phyloP scores from a whole-genome alignment of 2,888 invertebrate species.

The Aethes cnicana region DNA sequence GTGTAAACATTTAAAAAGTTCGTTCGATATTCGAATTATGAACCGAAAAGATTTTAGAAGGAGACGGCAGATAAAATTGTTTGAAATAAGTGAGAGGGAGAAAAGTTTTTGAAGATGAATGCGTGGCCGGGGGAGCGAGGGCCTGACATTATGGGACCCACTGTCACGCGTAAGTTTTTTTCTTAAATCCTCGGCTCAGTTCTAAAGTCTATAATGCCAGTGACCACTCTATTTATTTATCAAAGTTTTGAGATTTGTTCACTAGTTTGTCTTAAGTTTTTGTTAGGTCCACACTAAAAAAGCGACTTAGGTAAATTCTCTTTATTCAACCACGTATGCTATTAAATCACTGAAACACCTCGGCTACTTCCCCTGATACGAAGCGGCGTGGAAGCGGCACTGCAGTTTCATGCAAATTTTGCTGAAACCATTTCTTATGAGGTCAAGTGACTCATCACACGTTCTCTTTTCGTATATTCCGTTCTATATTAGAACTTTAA shows the following conservation, averaged over 20 bases:
- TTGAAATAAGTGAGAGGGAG: constrained; percentile 4
- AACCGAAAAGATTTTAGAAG: constrained; percentile 9
- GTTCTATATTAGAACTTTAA: neutral
- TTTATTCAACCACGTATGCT: too few species aligned
- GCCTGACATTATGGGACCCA: constrained; percentile 67
- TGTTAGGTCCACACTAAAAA: too few species aligned
- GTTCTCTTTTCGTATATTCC: neutral
- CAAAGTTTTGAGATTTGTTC: too few species aligned
- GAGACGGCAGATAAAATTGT: constrained; percentile 5
- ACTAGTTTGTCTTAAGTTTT: too few species aligned
- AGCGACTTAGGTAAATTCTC: too few species aligned
- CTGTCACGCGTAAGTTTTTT: constrained; percentile 62
- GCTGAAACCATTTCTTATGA: neutral
- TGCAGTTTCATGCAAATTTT: constrained; percentile 18
- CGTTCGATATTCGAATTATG: constrained; percentile 15
- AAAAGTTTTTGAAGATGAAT: constrained; percentile 48
- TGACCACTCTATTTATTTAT: too few species aligned
- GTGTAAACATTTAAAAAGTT: neutral
- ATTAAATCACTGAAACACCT: constrained; percentile 10
- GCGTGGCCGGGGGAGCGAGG: constrained; percentile 62
- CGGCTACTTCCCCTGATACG: constrained; percentile 16
- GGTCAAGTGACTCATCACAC: constrained; percentile 7
- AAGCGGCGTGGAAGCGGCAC: too few species aligned
- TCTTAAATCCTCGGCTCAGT: neutral
- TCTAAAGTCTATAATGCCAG: too few species aligned